Evolutionary conservation across 2,888 invertebrate genomes (phyloP), one percentile per base, ranked within the genome.

Genomic region (Platycnemis pennipes): DNA sequence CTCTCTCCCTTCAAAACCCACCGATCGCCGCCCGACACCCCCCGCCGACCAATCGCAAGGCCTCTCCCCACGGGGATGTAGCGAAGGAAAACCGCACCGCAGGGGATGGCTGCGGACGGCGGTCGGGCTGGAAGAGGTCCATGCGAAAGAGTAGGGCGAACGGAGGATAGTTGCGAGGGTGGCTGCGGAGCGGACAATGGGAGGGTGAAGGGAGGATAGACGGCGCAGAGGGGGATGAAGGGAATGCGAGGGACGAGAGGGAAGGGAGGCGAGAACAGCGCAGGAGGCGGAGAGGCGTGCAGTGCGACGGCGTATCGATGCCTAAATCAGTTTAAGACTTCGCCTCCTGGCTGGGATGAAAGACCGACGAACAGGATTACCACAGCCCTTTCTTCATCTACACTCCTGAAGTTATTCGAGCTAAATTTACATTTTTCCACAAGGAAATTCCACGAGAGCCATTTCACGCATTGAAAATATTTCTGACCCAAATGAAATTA

Each of bases 21-120:
- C 13, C 63, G 26, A 19, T 63, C 26, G 63, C 63, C 26, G 22
- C 63, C 19, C 63, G 63, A 22, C 5, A 77, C 77, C 37, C 22
- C 77, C 31, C 77, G n/a, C 37, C 26, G 26, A n/a, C 22, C 63
- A 26, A 31, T 37, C 77, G 16, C 11, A 37, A 37, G 3, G 31
- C 77, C 77, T 2, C 37, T n/a, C 63, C 22, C 26, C 5, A 4
- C 0, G 5, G 8, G 22, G 11, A 2, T 77, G 77, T 37, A 77
- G 77, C 77, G 77, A 37, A 22, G 77, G 77, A n/a, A 77, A 77
- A 77, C 77, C 77, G 37, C 77, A 77, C 31, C 77, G 31, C 31
- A 37, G 77, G 77, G 77, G 11, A 37, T 37, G 77, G 77, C 26
- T 26, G 63, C 63, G 8, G 63, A 63, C 7, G 63, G 63, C n/a